A percentile compares a stretch with the other conserved stretches of the same genome.
phyloP scores from a whole-genome alignment of 2,888 invertebrate genomes.

The Deroplatys truncata region DNA sequence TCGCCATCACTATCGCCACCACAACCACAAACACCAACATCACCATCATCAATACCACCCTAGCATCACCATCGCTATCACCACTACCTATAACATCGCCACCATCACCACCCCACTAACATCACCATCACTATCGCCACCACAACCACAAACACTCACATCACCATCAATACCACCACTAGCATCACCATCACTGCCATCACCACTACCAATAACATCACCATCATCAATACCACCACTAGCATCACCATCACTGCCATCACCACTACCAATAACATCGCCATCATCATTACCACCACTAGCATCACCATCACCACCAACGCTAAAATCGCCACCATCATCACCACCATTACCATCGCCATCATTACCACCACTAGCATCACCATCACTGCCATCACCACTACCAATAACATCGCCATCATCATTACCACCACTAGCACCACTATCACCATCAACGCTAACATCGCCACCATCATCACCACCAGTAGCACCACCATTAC shows the following conservation, averaged over 20 bases:
- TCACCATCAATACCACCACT: background rate
- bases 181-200: background rate
- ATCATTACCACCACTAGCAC: too few relatives aligned
- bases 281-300: background rate
- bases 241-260: background rate
- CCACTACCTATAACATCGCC: background rate
- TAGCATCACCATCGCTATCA: background rate
- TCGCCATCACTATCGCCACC: background rate
- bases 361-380: background rate
- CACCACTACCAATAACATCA: background rate
- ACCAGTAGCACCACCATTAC: too few relatives aligned
- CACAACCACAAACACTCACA: background rate
- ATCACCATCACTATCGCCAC: background rate
- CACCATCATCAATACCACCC: background rate
- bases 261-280: background rate
- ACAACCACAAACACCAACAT: background rate
- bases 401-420: too few relatives aligned
- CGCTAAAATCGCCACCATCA: background rate
- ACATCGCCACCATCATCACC: too few relatives aligned
- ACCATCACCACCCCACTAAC: background rate
- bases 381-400: background rate
- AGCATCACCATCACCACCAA: background rate
- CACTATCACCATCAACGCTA: too few relatives aligned
- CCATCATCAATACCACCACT: background rate
- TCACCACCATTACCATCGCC: background rate